Evolutionary conservation across 2,797 vertebrate genomes (phyloP).

Genomic region (Acrossocheilus wenchowensis): DNA sequence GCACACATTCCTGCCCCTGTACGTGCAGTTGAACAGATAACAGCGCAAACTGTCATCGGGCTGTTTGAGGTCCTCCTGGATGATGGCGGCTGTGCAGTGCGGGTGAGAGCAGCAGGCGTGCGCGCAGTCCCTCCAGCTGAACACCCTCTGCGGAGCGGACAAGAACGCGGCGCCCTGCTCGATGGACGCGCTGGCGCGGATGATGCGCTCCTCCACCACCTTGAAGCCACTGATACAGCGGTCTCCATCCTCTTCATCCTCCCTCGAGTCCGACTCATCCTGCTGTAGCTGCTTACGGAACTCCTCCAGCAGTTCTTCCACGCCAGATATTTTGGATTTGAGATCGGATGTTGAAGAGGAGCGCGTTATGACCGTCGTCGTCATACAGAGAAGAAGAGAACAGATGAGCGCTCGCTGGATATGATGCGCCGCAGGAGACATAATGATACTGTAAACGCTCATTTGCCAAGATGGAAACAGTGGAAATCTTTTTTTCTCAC

Average conservation of each 20-base stretch:
- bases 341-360: slow-evolving; percentile 77
- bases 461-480: not conserved
- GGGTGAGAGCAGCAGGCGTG: slow-evolving; percentile 89
- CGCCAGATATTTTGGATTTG: slow-evolving; percentile 83
- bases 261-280: slow-evolving; percentile 74
- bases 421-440: not conserved
- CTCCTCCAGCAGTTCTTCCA: slow-evolving; percentile 90
- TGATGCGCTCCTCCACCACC: slow-evolving; percentile 84
- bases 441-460: not conserved
- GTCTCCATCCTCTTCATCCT: slow-evolving; percentile 64
- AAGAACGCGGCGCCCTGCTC: slow-evolving; percentile 90
- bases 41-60: slow-evolving; percentile 77
- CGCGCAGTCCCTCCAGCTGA: slow-evolving; percentile 86
- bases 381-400: slow-evolving; percentile 21
- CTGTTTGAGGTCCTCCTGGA: slow-evolving; percentile 77
- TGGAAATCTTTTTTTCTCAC: not conserved
- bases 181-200: slow-evolving; percentile 90
- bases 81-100: slow-evolving; percentile 88
- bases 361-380: slow-evolving; percentile 26
- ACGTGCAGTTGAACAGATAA: slow-evolving; percentile 92
- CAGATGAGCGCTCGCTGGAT: slow-evolving; percentile 10
- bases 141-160: slow-evolving; percentile 78
- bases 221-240: slow-evolving; percentile 78
- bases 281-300: slow-evolving; percentile 90
- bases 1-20: slow-evolving; percentile 83